Percentiles rank a stretch among this genome's conserved stretches.
phyloP scores from a whole-genome alignment of 53 echinoderm and acorn worm species.

The Echinarachnius parma region DNA sequence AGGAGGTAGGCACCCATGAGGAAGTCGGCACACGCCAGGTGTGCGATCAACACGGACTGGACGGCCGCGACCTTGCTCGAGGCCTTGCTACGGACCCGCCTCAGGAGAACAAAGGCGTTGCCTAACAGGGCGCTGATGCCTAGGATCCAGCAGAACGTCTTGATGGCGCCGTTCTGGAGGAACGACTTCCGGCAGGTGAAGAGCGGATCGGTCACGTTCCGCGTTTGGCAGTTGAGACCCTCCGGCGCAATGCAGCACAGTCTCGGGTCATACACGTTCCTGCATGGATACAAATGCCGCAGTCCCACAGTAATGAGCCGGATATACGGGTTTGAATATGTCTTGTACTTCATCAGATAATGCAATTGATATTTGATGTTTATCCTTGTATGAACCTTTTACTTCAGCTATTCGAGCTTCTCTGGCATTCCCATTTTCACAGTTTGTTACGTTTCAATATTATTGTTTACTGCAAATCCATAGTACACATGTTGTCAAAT shows the following conservation, averaged over 20 bases:
- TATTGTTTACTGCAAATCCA: too few relatives aligned
- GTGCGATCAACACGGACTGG: conserved; percentile 20
- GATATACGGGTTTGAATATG: too few relatives aligned
- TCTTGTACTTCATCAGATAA: too few relatives aligned
- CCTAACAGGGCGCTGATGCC: conserved; percentile 47
- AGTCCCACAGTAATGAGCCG: too few relatives aligned
- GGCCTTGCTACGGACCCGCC: not conserved
- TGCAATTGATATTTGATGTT: too few relatives aligned
- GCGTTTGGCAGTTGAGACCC: not conserved
- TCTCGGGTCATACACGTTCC: conserved; percentile 8
- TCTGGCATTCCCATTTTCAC: too few relatives aligned
- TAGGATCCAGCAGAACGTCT: conserved; percentile 51
- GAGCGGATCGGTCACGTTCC: conserved; percentile 10
- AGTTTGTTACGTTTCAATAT: too few relatives aligned
- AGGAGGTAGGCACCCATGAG: conserved; percentile 24
- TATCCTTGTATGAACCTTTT: too few relatives aligned
- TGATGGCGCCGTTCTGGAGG: conserved; percentile 43
- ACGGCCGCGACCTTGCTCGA: not conserved
- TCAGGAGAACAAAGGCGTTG: conserved; percentile 44
- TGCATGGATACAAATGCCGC: too few relatives aligned
- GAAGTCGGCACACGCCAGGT: conserved; percentile 24
- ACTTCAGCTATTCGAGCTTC: too few relatives aligned
- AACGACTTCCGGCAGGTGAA: conserved; percentile 35
- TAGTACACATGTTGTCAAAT: too few relatives aligned
- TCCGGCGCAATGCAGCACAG: conserved; percentile 16